Percentiles rank a stretch among this genome's conserved stretches.
phyloP scores from a whole-genome alignment of 1,140 invertebrate genomes.

The Drosophila bocqueti region DNA sequence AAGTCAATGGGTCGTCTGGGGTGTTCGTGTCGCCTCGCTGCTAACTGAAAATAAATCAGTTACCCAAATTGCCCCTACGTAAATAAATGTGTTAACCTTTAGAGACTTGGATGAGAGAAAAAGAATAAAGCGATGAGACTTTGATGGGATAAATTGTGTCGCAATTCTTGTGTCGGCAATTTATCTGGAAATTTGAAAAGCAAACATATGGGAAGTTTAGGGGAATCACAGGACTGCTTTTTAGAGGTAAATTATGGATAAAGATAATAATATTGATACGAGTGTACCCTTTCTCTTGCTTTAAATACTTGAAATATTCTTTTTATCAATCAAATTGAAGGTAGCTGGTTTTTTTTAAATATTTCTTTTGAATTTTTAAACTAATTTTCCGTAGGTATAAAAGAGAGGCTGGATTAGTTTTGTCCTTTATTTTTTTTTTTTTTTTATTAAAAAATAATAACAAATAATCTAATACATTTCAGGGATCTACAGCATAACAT shows the following conservation, averaged over 20 bases:
- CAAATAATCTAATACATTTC: neutral
- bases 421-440: neutral
- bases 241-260: neutral
- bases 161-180: conserved; percentile 30
- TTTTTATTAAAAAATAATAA: neutral
- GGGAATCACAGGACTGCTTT: neutral
- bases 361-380: neutral
- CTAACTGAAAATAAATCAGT: conserved; percentile 80
- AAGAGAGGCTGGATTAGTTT: too few relatives aligned
- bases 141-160: conserved; percentile 39
- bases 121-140: conserved; percentile 18
- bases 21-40: conserved; percentile 47
- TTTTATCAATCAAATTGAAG: too few relatives aligned
- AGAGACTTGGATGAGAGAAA: conserved; percentile 8
- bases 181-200: conserved; percentile 17
- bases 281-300: neutral
- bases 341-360: neutral
- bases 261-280: neutral
- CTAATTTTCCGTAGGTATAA: too few relatives aligned
- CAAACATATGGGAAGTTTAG: conserved; percentile 9
- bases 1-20: conserved; percentile 81
- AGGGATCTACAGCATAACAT: conserved; percentile 82
- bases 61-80: conserved; percentile 69
- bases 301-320: neutral
- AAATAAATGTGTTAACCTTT: conserved; percentile 66